Percentiles rank a stretch among this genome's conserved stretches.
phyloP scores from a whole-genome alignment of 2,888 invertebrate species.

The Lobophora halterata region DNA sequence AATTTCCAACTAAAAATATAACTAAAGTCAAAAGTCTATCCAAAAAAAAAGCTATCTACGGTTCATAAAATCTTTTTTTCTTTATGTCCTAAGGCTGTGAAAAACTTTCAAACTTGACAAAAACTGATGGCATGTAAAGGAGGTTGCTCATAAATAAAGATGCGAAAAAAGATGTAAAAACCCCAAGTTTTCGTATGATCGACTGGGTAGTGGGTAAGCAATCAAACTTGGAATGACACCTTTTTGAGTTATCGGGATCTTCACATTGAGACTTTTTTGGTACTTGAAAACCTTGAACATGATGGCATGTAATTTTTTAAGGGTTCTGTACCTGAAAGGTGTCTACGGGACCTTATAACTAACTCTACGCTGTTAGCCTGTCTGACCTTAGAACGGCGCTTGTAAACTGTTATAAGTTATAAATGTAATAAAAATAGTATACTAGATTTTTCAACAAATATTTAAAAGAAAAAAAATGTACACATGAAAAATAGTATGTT shows the following conservation, averaged over 20 bases:
- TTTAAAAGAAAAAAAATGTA: too few species aligned
- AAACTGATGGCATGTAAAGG: slow-evolving; percentile 57
- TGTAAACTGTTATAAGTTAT: too few species aligned
- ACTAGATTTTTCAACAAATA: too few species aligned
- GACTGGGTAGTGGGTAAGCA: slow-evolving; percentile 59
- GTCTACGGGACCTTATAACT: too few species aligned
- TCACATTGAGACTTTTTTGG: slow-evolving; percentile 9
- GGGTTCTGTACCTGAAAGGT: too few species aligned
- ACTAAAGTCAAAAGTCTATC: background rate
- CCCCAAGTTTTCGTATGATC: slow-evolving; percentile 46
- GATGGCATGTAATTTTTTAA: too few species aligned
- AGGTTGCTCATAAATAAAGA: slow-evolving; percentile 66
- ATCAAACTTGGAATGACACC: slow-evolving; percentile 49
- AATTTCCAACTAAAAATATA: background rate
- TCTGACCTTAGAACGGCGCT: too few species aligned
- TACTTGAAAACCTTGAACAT: too few species aligned
- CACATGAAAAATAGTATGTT: too few species aligned
- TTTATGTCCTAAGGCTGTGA: slow-evolving; percentile 9
- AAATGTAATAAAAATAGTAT: too few species aligned
- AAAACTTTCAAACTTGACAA: slow-evolving; percentile 12
- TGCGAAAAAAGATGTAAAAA: slow-evolving; percentile 32
- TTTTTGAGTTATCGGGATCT: slow-evolving; percentile 34
- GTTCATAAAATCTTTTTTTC: slow-evolving; percentile 20
- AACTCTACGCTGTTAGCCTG: too few species aligned
- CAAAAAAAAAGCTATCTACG: slow-evolving; percentile 4